phyloP scores from a whole-genome alignment of 2,888 invertebrate species.

The Crossocerus cetratus region DNA sequence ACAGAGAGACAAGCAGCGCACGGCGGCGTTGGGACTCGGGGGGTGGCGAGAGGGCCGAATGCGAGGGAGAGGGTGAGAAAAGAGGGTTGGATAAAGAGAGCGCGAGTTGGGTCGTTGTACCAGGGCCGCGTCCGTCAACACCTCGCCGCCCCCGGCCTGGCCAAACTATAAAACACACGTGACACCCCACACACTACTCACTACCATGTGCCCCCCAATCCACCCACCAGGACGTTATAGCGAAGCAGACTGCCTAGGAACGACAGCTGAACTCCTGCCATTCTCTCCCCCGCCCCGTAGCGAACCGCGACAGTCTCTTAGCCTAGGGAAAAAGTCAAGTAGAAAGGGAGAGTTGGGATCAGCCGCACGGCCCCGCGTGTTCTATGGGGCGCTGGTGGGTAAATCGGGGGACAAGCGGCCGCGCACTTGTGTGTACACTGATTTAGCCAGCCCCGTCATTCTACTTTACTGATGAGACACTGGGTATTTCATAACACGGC shows the following conservation, averaged over 20 bases:
- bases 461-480: too few relatives aligned
- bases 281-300: constrained; percentile 31
- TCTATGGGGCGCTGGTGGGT: too few relatives aligned
- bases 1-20: constrained; percentile 32
- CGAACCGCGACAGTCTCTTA: constrained; percentile 9
- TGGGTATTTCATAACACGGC: too few relatives aligned
- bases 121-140: constrained; percentile 73
- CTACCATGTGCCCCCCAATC: constrained; percentile 44
- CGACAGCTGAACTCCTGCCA: constrained; percentile 35
- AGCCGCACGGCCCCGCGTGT: constrained; percentile 23
- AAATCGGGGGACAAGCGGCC: too few relatives aligned
- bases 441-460: too few relatives aligned
- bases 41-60: constrained; percentile 32
- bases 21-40: constrained; percentile 15
- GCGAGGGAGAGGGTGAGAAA: constrained; percentile 39
- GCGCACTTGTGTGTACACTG: too few relatives aligned
- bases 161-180: constrained; percentile 75
- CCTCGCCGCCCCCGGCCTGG: constrained; percentile 67
- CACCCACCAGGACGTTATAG: constrained; percentile 60
- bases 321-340: background rate
- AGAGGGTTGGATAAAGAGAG: constrained; percentile 39
- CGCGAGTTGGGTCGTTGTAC: constrained; percentile 70
- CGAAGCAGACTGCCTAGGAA: constrained; percentile 51
- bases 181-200: constrained; percentile 65
- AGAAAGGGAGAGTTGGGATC: constrained; percentile 27